These are phyloP conservation scores for Cottoperca gobio DNA, from an alignment of 2,797 vertebrate species.

Conservation along the genomic window DNA sequence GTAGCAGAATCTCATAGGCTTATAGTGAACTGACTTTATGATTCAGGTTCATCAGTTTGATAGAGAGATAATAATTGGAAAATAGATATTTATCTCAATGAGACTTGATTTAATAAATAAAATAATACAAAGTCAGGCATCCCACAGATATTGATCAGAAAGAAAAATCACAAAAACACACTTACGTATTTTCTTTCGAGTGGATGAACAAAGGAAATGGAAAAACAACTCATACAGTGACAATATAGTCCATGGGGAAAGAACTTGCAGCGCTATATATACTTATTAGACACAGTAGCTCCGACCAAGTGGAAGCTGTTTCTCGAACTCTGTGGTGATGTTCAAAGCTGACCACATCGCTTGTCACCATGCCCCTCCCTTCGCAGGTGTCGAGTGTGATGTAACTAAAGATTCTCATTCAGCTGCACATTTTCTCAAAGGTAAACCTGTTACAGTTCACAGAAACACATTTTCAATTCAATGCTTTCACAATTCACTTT, in stretches of 20 bases:
- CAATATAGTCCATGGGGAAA: neutral
- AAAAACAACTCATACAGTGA: conserved; percentile 11
- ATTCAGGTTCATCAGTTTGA: neutral
- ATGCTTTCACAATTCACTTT: neutral
- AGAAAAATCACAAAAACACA: conserved; percentile 1
- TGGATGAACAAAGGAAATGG: conserved; percentile 5
- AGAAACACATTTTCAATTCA: conserved; percentile 1
- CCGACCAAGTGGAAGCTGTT: conserved; percentile 30
- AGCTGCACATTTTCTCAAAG: conserved; percentile 3
- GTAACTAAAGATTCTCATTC: conserved; percentile 43
- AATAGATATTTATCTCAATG: too few species aligned
- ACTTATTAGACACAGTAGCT: conserved; percentile 8
- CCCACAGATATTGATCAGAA: neutral
- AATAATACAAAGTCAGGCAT: neutral
- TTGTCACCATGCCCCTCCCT: conserved; percentile 72
- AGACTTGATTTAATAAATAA: neutral
- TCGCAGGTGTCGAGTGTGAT: conserved; percentile 30
- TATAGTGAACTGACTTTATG: neutral
- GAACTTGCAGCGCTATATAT: neutral
- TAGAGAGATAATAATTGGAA: neutral
- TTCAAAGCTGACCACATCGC: conserved; percentile 56
- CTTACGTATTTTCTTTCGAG: conserved; percentile 60
- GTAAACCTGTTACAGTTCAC: conserved; percentile 5
- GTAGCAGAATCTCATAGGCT: neutral
- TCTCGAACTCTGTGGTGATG: conserved; percentile 44